These are phyloP conservation scores for Pseudomyrmex gracilis DNA, from an alignment of 1,140 invertebrate species.

Conservation along the genomic window DNA sequence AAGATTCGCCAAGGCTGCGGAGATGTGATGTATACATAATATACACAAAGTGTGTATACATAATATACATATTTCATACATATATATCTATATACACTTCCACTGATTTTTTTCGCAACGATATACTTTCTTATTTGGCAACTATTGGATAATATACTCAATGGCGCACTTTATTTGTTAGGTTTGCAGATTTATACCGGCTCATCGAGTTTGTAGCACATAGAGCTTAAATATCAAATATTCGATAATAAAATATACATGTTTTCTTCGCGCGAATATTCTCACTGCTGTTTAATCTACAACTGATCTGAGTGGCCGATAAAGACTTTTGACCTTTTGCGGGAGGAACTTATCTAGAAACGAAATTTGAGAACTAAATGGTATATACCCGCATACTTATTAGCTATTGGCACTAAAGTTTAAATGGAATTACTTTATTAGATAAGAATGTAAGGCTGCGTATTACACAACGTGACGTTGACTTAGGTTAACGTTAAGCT, in stretches of 20 bases:
- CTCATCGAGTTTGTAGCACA: neutral
- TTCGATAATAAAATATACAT: conserved; percentile 17
- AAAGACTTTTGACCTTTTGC: conserved; percentile 24
- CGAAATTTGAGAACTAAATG: conserved; percentile 29
- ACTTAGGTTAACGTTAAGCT: conserved; percentile 25
- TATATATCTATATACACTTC: no score
- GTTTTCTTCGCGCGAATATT: conserved; percentile 7
- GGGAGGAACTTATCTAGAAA: conserved; percentile 25
- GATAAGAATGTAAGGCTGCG: neutral
- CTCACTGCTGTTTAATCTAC: conserved; percentile 29
- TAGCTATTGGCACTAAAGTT: neutral
- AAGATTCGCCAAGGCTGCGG: conserved; percentile 45
- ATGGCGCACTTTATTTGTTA: neutral
- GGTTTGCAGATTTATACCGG: conserved; percentile 15
- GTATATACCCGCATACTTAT: conserved; percentile 16
- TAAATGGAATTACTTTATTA: neutral
- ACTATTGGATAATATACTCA: no score
- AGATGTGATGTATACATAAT: neutral
- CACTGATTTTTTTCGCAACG: no score
- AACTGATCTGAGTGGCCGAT: conserved; percentile 9
- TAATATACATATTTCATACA: neutral
- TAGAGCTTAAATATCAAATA: conserved; percentile 30
- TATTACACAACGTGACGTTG: neutral
- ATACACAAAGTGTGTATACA: neutral
- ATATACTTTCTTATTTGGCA: no score